These are phyloP conservation scores for Drosophila hydei DNA, from an alignment of 1,140 invertebrate species.

Conservation along the genomic window DNA sequence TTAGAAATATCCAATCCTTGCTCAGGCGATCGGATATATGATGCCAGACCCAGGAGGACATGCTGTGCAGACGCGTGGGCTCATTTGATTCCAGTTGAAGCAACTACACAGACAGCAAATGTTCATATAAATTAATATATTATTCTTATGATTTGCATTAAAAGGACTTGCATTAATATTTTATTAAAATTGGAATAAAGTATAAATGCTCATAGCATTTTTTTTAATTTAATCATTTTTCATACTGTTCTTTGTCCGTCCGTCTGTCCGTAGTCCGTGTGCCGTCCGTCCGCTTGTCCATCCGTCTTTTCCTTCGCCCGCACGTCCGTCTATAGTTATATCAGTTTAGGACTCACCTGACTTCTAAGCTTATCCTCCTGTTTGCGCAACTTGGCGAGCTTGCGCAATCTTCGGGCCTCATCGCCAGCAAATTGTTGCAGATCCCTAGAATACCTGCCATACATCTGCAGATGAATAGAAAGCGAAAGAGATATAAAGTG, in stretches of 20 bases:
- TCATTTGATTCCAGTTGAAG: slow-evolving; percentile 74
- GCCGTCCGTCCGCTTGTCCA: no score
- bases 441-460: slow-evolving; percentile 97
- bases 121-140: no score
- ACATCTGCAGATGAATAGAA: slow-evolving; percentile 89
- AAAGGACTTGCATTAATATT: no score
- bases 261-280: no score
- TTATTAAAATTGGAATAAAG: no score
- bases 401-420: slow-evolving; percentile 91
- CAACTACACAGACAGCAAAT: no score
- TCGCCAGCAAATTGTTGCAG: slow-evolving; percentile 96
- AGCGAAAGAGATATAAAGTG: not conserved
- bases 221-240: no score
- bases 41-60: slow-evolving; percentile 89
- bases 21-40: slow-evolving; percentile 90
- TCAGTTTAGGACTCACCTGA: slow-evolving; percentile 79
- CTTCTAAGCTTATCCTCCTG: slow-evolving; percentile 90
- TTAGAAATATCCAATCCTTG: slow-evolving; percentile 98
- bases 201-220: no score
- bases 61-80: slow-evolving; percentile 84
- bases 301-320: no score
- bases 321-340: no score
- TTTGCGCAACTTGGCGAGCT: slow-evolving; percentile 87
- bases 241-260: no score
- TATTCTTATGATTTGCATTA: no score